Percentiles rank a stretch among this genome's conserved stretches.
Evolutionary conservation across 2,113 vertebrate genomes (phyloP).

Genomic region (Ctenomys sociabilis): DNA sequence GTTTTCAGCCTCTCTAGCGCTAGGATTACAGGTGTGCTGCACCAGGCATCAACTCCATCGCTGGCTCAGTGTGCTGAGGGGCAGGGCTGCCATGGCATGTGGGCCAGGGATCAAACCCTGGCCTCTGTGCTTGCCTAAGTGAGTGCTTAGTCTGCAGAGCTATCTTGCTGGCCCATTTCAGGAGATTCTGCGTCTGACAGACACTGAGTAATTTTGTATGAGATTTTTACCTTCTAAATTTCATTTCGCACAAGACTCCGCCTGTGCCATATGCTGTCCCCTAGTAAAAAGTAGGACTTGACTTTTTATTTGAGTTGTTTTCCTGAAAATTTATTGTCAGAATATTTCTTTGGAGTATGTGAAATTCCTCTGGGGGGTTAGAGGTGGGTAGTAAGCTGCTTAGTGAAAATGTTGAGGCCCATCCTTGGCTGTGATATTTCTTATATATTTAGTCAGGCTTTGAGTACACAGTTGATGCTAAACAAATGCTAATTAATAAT

Average conservation of each 20-base stretch:
- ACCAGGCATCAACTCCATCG: too few species aligned
- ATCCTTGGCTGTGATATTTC: conserved; percentile 34
- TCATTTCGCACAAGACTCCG: conserved; percentile 59
- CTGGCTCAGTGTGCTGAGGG: too few species aligned
- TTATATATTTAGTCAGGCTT: conserved; percentile 59
- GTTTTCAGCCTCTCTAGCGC: too few species aligned
- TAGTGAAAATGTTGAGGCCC: neutral
- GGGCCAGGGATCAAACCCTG: too few species aligned
- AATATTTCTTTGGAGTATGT: conserved; percentile 63
- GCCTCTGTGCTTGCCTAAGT: too few species aligned
- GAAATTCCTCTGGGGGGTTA: conserved; percentile 32
- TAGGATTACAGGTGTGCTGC: too few species aligned
- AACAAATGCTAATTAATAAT: conserved; percentile 79
- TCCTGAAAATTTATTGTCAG: conserved; percentile 55
- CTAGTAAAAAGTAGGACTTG: conserved; percentile 27
- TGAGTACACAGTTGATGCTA: conserved; percentile 40
- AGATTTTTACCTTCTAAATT: conserved; percentile 52
- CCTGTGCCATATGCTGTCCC: conserved; percentile 50
- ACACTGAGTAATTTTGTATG: conserved; percentile 59
- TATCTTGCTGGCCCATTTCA: neutral
- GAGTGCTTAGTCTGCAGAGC: too few species aligned
- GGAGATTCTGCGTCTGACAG: conserved; percentile 35
- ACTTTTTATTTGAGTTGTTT: conserved; percentile 69
- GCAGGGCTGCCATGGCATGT: too few species aligned
- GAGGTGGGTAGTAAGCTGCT: conserved; percentile 9